Evolutionary conservation across 2,888 invertebrate species (phyloP), one percentile per base, ranked within the genome.

Genomic region (Drosophila cognata): DNA sequence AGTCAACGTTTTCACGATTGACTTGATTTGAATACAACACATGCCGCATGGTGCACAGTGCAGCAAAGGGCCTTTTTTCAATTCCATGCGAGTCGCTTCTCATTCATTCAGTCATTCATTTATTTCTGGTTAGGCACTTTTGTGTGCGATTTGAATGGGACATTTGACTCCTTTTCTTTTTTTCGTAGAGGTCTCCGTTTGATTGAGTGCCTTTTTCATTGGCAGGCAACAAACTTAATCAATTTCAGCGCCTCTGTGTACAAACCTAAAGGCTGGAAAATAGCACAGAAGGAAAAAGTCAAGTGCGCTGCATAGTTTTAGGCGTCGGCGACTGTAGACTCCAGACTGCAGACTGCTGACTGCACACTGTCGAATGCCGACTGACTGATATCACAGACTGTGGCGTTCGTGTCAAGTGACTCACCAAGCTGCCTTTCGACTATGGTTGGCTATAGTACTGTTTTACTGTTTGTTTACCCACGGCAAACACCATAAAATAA

Each of bases 161-260:
- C 65, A 46, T 68, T 56, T 35, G 43, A n/a, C 11, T 51, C 28
- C 18, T 18, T 55, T 36, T 50, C 29, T 64, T 51, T 70, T 67
- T 52, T 41, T 41, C 50, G 25, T 52, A 25, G 18, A 50, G 72
- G 59, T 52, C 58, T 41, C 69, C 33, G 66, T 74, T 86, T 88
- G 85, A 88, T 86, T 86, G 89, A 85, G 89, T 84, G 78, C 78
- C 89, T 84, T 81, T 88, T 84, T 59, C 89, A 86, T 78, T 80
- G 88, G 81, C 85, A 81, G 84, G 79, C 85, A 83, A 80, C 89
- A 87, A 84, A 88, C 87, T 88, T 88, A 88, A 88, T 88, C 89
- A 88, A 88, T 88, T 89, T 88, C 76, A 75, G 73, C 88, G 88
- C 69, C 72, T 74, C 57, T 41, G 79, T 86, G 87, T 84, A 83